These are phyloP conservation scores for Drosophila quadrilineata DNA, from an alignment of 1,140 invertebrate genomes.

Conservation along the genomic window DNA sequence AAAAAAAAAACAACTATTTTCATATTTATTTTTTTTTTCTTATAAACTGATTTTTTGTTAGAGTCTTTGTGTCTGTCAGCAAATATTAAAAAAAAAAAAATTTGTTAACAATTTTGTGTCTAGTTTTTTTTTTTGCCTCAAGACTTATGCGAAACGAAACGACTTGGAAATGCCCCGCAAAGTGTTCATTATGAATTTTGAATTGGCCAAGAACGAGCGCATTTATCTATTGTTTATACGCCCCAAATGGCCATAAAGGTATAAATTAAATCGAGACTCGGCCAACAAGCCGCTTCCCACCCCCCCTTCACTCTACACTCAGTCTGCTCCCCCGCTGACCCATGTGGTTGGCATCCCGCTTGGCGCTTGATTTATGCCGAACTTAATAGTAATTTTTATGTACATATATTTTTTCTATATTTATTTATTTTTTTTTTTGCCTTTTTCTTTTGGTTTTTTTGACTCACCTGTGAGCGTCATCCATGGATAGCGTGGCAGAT, in stretches of 20 bases:
- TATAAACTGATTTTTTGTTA: neutral
- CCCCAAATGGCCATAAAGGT: constrained; percentile 43
- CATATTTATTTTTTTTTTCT: constrained; percentile 66
- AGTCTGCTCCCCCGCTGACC: too few species aligned
- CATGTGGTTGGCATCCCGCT: constrained; percentile 4
- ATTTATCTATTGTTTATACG: constrained; percentile 76
- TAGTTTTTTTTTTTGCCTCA: constrained; percentile 32
- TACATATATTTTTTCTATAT: too few species aligned
- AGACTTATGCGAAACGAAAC: constrained; percentile 76
- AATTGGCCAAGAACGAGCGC: constrained; percentile 59
- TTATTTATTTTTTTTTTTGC: too few species aligned
- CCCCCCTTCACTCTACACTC: neutral
- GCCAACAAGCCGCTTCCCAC: too few species aligned
- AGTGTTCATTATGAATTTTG: constrained; percentile 73
- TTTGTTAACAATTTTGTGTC: constrained; percentile 42
- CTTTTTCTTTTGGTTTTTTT: neutral
- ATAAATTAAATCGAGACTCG: constrained; percentile 53
- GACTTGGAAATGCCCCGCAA: constrained; percentile 67
- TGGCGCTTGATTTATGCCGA: constrained; percentile 48
- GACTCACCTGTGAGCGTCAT: constrained; percentile 96
- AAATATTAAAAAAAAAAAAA: constrained; percentile 19
- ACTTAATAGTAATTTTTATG: constrained; percentile 42
- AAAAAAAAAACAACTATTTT: constrained; percentile 60
- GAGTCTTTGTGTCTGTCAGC: neutral
- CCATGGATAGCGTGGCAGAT: constrained; percentile 96